Percentiles rank a stretch among this genome's conserved stretches.
phyloP scores from a whole-genome alignment of 2,888 invertebrate genomes.

The Drosophila nr. medialis region DNA sequence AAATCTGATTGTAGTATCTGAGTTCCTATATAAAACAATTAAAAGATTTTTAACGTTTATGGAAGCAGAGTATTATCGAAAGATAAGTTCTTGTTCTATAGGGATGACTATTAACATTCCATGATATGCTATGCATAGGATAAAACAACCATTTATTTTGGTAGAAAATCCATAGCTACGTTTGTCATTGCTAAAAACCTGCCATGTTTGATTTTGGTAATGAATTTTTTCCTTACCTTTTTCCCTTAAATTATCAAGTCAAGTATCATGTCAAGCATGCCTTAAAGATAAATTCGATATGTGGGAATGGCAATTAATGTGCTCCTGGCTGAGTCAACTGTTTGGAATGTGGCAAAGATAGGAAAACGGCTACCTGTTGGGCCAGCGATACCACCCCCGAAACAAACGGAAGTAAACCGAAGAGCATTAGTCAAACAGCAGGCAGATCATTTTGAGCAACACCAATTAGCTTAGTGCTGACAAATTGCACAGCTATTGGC shows the following conservation, averaged over 20 bases:
- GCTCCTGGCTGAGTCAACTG: constrained; percentile 49
- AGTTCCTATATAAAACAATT: background rate
- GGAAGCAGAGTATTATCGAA: background rate
- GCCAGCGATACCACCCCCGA: constrained; percentile 41
- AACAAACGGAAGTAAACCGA: constrained; percentile 65
- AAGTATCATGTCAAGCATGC: constrained; percentile 17
- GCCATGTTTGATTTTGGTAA: background rate
- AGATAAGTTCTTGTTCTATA: background rate
- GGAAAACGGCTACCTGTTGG: constrained; percentile 67
- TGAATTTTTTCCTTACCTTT: background rate
- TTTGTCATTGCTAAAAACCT: background rate
- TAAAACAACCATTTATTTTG: background rate
- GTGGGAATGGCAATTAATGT: background rate
- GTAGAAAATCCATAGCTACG: background rate
- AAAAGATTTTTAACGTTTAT: background rate
- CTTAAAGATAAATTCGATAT: constrained; percentile 10
- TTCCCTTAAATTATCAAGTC: constrained; percentile 7
- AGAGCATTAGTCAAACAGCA: constrained; percentile 75
- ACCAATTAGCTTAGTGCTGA: constrained; percentile 79
- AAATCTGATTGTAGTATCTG: background rate
- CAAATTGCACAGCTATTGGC: constrained; percentile 80
- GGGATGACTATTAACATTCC: background rate
- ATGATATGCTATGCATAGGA: no score
- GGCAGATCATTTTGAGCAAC: constrained; percentile 63
- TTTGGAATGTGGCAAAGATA: constrained; percentile 45